Conservation (phyloP, 2,113 vertebrate species). For the Platanista minor region DNA sequence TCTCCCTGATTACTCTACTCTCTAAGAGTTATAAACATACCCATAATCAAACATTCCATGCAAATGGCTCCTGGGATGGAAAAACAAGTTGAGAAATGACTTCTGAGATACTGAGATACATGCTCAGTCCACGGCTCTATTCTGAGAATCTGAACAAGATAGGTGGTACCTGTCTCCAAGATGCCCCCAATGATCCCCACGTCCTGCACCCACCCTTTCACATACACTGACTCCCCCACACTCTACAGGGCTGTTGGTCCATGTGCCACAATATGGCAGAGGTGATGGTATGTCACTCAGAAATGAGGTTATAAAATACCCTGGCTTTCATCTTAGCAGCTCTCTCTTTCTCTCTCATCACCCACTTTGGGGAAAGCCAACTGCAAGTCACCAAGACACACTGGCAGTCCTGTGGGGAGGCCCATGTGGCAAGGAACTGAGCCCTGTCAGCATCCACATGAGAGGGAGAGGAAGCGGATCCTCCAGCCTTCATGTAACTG, state of each 20-base stretch:
- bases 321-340: neutral
- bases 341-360: neutral
- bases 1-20: neutral
- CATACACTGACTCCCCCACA: neutral
- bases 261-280: neutral
- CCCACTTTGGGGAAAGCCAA: neutral
- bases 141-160: neutral
- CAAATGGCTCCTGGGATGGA: neutral
- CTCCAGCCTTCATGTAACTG: neutral
- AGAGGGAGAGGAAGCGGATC: neutral
- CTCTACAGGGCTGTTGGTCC: neutral
- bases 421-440: neutral
- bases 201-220: neutral
- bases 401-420: neutral
- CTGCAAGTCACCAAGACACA: neutral
- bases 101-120: neutral
- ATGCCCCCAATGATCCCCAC: accelerated
- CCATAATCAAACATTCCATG: neutral
- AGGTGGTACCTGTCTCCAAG: neutral
- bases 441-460: neutral
- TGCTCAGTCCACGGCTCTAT: neutral
- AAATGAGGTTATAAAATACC: neutral
- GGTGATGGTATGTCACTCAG: neutral
- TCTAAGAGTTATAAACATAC: neutral
- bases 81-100: neutral